Percentiles rank a stretch among this genome's conserved stretches.
Evolutionary conservation across 2,888 invertebrate genomes (phyloP).

Genomic region (Nasonovia ribisnigri): DNA sequence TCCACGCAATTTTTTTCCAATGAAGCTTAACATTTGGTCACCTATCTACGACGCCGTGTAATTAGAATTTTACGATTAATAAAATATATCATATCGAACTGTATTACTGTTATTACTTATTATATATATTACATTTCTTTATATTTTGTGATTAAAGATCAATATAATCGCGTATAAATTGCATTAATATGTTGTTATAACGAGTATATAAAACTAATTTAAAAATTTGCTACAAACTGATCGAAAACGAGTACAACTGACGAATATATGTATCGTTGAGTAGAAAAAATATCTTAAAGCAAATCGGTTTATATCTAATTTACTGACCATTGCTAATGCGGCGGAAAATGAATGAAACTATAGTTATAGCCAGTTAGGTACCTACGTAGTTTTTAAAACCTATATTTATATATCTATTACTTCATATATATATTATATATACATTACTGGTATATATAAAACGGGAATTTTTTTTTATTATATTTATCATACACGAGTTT

Average conservation of each 20-base stretch:
- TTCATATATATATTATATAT: background rate
- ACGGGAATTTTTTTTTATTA: background rate
- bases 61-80: background rate
- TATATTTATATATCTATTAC: background rate
- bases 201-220: background rate
- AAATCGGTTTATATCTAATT: background rate
- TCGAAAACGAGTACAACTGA: background rate
- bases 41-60: background rate
- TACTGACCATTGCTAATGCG: background rate
- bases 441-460: background rate
- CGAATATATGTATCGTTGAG: background rate
- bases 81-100: background rate
- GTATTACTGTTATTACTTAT: background rate
- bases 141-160: background rate
- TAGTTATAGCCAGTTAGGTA: background rate
- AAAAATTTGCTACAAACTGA: background rate
- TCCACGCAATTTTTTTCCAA: too few relatives aligned
- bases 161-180: background rate
- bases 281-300: background rate
- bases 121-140: background rate
- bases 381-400: background rate
- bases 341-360: background rate
- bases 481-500: background rate
- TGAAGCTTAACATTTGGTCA: background rate
- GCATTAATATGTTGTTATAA: background rate